Percentiles rank a stretch among this genome's conserved stretches.
phyloP scores from a whole-genome alignment of 2,797 vertebrate genomes.

The Acrossocheilus fasciatus region DNA sequence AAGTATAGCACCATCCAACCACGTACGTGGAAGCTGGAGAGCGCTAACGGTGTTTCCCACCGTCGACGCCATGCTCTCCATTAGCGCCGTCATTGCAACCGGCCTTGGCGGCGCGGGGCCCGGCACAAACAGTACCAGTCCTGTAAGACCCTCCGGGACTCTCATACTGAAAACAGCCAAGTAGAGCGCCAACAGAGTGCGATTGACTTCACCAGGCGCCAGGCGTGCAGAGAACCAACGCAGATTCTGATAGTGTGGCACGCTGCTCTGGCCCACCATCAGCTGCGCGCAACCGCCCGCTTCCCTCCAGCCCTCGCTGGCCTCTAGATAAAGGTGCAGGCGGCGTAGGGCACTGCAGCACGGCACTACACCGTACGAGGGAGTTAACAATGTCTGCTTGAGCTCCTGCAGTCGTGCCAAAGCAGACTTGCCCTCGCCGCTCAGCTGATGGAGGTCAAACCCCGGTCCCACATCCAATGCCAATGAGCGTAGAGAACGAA shows the following conservation, averaged over 20 bases:
- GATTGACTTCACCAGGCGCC: conserved; percentile 91
- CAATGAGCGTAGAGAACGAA: conserved; percentile 84
- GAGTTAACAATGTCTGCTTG: conserved; percentile 91
- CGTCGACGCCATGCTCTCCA: conserved; percentile 83
- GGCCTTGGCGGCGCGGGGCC: conserved; percentile 87
- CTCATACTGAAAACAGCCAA: conserved; percentile 93
- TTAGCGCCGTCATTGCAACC: conserved; percentile 83
- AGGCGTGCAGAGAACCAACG: conserved; percentile 91
- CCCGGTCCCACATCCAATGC: conserved; percentile 89
- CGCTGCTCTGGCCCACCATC: conserved; percentile 97
- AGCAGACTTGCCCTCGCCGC: conserved; percentile 88
- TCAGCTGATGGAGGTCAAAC: conserved; percentile 89
- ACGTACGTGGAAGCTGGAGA: conserved; percentile 92
- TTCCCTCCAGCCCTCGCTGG: conserved; percentile 84
- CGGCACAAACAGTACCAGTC: conserved; percentile 93
- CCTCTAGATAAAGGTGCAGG: conserved; percentile 64
- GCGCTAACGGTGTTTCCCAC: conserved; percentile 81
- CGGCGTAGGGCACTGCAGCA: conserved; percentile 89
- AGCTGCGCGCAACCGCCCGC: conserved; percentile 91
- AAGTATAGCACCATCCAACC: conserved; percentile 88
- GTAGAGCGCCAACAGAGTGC: conserved; percentile 94
- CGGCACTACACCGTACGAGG: conserved; percentile 93
- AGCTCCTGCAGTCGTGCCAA: conserved; percentile 89
- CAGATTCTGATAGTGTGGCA: conserved; percentile 95
- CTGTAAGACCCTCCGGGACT: conserved; percentile 87